These are phyloP conservation scores for Menura novaehollandiae DNA, from an alignment of 2,113 vertebrate species.

Conservation along the genomic window DNA sequence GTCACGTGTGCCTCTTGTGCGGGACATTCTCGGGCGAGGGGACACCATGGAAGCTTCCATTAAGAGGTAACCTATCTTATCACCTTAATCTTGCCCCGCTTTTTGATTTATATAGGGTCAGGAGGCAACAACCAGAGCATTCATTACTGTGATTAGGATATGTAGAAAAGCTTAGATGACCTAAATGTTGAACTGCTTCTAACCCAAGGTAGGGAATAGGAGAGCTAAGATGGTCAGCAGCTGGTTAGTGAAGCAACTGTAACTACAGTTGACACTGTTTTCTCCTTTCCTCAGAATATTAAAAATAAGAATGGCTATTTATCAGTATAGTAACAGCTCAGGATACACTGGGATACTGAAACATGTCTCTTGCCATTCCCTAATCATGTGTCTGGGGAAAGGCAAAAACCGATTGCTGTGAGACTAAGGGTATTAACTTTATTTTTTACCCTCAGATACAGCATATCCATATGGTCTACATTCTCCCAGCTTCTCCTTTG, in stretches of 20 bases:
- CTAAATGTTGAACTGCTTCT: neutral
- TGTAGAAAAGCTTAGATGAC: neutral
- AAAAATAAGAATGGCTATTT: neutral
- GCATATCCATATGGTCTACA: fast-evolving
- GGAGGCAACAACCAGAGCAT: neutral
- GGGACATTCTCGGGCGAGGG: too few relatives aligned
- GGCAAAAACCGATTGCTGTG: neutral
- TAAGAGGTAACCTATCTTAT: too few relatives aligned
- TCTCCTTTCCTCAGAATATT: neutral
- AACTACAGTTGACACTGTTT: neutral
- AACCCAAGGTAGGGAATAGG: neutral
- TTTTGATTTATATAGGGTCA: too few relatives aligned
- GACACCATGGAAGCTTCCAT: too few relatives aligned
- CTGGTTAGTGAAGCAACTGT: neutral
- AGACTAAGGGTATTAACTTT: neutral
- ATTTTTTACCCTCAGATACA: neutral
- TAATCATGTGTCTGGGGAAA: neutral
- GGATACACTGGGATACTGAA: neutral
- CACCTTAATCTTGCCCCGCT: too few relatives aligned
- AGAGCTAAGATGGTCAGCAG: neutral
- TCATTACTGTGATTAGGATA: neutral
- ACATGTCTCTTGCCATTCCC: neutral
- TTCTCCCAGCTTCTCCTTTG: neutral
- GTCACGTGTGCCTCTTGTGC: too few relatives aligned
- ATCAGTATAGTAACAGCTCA: neutral